phyloP scores from a whole-genome alignment of 2,888 invertebrate species.

The Oscheius sp. region DNA sequence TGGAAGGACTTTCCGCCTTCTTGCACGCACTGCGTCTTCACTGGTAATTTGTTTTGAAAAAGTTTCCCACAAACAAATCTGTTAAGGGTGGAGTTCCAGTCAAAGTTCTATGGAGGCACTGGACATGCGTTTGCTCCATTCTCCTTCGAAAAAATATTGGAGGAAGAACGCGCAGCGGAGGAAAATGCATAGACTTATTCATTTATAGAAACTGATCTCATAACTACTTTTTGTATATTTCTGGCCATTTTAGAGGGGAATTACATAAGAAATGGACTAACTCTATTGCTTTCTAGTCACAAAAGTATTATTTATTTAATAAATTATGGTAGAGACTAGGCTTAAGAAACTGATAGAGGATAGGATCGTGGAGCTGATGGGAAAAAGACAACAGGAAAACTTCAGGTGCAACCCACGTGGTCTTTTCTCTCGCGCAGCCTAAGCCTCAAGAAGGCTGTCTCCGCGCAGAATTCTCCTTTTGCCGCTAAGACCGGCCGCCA shows the following conservation, averaged over 20 bases:
- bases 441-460: not conserved
- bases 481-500: not conserved
- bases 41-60: conserved; percentile 60
- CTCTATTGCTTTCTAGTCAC: too few relatives aligned
- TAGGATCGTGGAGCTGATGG: too few relatives aligned
- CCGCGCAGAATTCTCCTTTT: not conserved
- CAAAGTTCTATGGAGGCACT: conserved; percentile 91
- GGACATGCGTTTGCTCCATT: conserved; percentile 93
- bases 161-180: conserved; percentile 61
- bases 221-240: too few relatives aligned
- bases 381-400: too few relatives aligned
- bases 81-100: conserved; percentile 93
- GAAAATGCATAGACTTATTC: too few relatives aligned
- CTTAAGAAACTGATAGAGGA: too few relatives aligned
- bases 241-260: too few relatives aligned
- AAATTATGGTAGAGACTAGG: too few relatives aligned
- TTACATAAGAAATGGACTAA: too few relatives aligned
- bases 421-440: not conserved
- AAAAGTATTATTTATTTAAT: too few relatives aligned
- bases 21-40: conserved; percentile 71
- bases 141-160: conserved; percentile 79
- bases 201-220: too few relatives aligned
- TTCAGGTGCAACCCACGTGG: conserved; percentile 1
- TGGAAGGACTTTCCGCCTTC: conserved; percentile 71
- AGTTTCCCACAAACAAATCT: too few relatives aligned